Evolutionary conservation across 2,888 invertebrate species (phyloP), one percentile per base, ranked within the genome.

Genomic region (Megamerina dolium): DNA sequence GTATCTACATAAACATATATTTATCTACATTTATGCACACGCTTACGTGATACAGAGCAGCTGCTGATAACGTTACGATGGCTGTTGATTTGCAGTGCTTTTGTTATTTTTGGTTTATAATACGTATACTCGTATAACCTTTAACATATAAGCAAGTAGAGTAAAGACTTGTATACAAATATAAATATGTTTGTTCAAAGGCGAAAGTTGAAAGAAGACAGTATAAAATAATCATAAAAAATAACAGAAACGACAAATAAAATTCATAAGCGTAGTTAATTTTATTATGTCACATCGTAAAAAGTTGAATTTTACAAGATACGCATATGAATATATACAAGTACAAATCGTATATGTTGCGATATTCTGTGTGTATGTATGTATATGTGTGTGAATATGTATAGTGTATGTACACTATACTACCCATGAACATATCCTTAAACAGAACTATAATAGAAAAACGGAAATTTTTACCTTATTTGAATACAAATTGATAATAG

Each of bases 251-350:
- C 30, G 8, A 13, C 30, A 31, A 27, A n/a, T n/a, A n/a, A 38
- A 38, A 30, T 38, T 38, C 31, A 38, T 30, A 38, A 38, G 21
- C 38, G 38, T 30, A 38, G 31, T 20, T 38, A 38, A 38, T 38
- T 38, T 38, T 29, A 30, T 38, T 29, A 38, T 8, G 30, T 18
- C 38, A 30, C 38, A 38, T 3, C 31, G 16, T 38, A 38, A 38
- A 31, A n/a, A 26, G 26, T 26, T 27, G 27, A 41, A 14, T 17
- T 41, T 41, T 33, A 41, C 32, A 17, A 4, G 13, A 20, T 17
- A 12, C 19, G n/a, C 13, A n/a, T 23, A 20, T 23, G 19, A 18
- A 34, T 9, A 9, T 34, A 20, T 34, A 13, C 19, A 13, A 18
- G 31, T 34, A 20, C 12, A 20, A 5, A 17, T 17, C 12, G 29